phyloP scores from a whole-genome alignment of 2,797 vertebrate species.

The Rhodeus uyekii region DNA sequence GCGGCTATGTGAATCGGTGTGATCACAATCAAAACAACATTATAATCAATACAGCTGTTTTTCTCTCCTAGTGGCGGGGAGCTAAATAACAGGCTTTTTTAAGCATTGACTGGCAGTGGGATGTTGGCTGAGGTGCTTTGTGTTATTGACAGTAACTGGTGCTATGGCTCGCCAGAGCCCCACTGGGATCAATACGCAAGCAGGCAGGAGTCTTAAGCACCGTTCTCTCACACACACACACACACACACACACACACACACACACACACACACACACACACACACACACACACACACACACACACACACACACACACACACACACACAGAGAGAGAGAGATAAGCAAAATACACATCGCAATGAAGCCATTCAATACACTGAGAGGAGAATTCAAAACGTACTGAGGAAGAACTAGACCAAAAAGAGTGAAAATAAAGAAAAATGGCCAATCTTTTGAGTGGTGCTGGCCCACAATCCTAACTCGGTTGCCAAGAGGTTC shows the following conservation, averaged over 20 bases:
- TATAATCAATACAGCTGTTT: conserved; percentile 34
- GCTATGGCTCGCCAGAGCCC: conserved; percentile 64
- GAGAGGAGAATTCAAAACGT: conserved; percentile 11
- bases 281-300: conserved; percentile 47
- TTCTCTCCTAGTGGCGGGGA: conserved; percentile 48
- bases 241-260: background rate
- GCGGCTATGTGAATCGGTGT: conserved; percentile 13
- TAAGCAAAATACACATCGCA: conserved; percentile 20
- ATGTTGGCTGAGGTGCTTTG: conserved; percentile 67
- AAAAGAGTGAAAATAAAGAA: background rate
- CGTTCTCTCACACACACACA: conserved; percentile 50
- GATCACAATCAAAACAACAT: conserved; percentile 19
- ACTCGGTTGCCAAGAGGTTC: background rate
- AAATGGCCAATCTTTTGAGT: background rate
- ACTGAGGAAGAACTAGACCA: background rate
- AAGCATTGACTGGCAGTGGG: conserved; percentile 68
- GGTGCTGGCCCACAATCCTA: background rate
- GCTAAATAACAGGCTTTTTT: conserved; percentile 65
- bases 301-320: conserved; percentile 41
- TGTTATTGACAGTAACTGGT: conserved; percentile 69
- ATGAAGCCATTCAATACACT: conserved; percentile 26
- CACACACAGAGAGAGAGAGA: background rate
- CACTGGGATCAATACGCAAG: conserved; percentile 54
- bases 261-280: conserved; percentile 41
- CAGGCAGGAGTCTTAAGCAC: conserved; percentile 35